Conservation (phyloP, 1,140 invertebrate genomes). For the Drosophila athabasca region DNA sequence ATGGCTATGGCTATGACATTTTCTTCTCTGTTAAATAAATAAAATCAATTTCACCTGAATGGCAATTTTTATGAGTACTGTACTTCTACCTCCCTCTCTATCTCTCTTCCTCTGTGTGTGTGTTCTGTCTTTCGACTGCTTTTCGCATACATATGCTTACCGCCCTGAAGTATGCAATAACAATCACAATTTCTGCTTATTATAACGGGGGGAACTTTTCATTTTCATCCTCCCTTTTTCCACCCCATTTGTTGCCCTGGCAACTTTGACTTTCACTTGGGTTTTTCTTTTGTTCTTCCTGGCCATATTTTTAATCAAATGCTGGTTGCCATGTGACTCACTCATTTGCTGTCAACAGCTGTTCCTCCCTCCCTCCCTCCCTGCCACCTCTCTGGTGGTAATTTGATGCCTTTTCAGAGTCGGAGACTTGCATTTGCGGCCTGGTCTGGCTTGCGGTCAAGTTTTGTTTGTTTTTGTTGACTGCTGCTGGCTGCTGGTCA, state of each 20-base stretch:
- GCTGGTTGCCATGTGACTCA: slow-evolving; percentile 38
- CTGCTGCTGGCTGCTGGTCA: slow-evolving; percentile 32
- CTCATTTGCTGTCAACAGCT: slow-evolving; percentile 41
- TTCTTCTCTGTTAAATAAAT: slow-evolving; percentile 69
- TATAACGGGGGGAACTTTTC: slow-evolving; percentile 16
- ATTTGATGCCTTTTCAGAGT: slow-evolving; percentile 35
- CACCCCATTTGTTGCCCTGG: slow-evolving; percentile 21
- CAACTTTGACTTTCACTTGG: slow-evolving; percentile 20
- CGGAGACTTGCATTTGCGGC: slow-evolving; percentile 24
- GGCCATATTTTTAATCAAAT: slow-evolving; percentile 42
- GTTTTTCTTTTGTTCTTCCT: neutral
- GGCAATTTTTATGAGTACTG: slow-evolving; percentile 13
- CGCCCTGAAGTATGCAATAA: slow-evolving; percentile 59
- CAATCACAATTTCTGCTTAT: slow-evolving; percentile 64
- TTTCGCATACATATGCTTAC: slow-evolving; percentile 4
- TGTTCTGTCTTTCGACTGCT: no score
- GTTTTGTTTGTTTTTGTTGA: slow-evolving; percentile 27
- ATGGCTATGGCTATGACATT: no score
- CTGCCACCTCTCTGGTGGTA: neutral
- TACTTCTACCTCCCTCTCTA: no score
- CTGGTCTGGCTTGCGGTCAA: slow-evolving; percentile 38
- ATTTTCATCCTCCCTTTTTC: neutral
- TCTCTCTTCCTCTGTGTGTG: no score
- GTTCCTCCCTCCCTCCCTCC: slow-evolving; percentile 1
- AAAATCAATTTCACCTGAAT: slow-evolving; percentile 71